Evolutionary conservation across 2,888 invertebrate species (phyloP), one percentile per base, ranked within the genome.

Genomic region (Drosophila lutescens): DNA sequence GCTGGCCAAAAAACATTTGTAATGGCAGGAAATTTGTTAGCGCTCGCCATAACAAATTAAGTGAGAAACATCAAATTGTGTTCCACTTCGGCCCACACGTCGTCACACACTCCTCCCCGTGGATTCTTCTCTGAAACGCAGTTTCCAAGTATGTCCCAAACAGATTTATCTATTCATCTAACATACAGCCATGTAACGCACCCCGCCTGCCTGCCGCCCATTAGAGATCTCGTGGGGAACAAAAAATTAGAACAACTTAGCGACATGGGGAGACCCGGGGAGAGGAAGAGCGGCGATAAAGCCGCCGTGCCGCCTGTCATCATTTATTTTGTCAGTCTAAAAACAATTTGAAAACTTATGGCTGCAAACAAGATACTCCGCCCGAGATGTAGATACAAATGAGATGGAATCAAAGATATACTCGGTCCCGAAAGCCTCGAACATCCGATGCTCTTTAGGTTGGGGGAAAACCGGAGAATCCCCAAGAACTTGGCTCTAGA

Each of bases 191-290:
- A 67, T 66, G 53, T 65, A 59, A 34, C 58, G 20, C 1, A 3
- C 50, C 57, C 4, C 30, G 13, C 10, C 41, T 13, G 4, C 43
- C 30, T 13, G 13, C 43, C 30, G 55, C 67, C 67, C 55, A 55
- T 67, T 47, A 49, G 23, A 53, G 61, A 49, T 58, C 69, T 53
- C 69, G 46, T 59, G 73, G 73, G 69, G 69, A 56, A 70, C 59
- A 79, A 86, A 86, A 86, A 86, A 85, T 81, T 87, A 87, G 85
- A 87, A 87, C 85, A 87, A 87, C 86, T 84, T 88, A 86, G 88
- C 73, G 74, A 71, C 81, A 79, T 63, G 70, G 77, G 72, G 77
- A 67, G 78, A n/a, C 23, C 6, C 12, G 17, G 30, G 12, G 38
- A 13, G 32, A 34, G 10, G 12, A 10, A 17, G 43, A 9, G 41